Percentiles rank a stretch among this genome's conserved stretches.
Evolutionary conservation across 1,140 invertebrate genomes (phyloP).

Genomic region (Drosophila eugracilis): DNA sequence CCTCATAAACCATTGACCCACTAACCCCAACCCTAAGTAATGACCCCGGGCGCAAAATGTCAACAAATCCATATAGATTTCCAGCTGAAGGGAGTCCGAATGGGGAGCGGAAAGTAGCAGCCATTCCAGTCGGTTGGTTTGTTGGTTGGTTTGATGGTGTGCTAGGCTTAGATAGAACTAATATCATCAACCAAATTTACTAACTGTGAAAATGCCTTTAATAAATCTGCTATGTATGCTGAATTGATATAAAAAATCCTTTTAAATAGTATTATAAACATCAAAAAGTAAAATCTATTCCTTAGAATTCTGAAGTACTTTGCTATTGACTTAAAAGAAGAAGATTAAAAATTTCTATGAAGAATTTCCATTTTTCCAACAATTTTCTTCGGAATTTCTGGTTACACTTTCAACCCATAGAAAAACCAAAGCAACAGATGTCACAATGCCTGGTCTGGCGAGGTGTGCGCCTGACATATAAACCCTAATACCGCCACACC

Average conservation of each 20-base stretch:
- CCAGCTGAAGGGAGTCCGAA: conserved; percentile 28
- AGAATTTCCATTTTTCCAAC: neutral
- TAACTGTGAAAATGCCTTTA: too few relatives aligned
- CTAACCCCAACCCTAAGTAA: conserved; percentile 77
- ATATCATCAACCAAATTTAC: too few relatives aligned
- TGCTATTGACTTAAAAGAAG: too few relatives aligned
- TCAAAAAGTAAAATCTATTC: too few relatives aligned
- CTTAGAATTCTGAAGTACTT: too few relatives aligned
- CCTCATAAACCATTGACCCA: conserved; percentile 80
- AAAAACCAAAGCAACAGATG: conserved; percentile 8
- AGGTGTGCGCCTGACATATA: conserved; percentile 65
- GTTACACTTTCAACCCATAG: conserved; percentile 2
- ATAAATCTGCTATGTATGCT: too few relatives aligned
- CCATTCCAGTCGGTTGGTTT: conserved; percentile 27
- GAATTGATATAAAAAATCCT: too few relatives aligned
- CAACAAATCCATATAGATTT: conserved; percentile 74
- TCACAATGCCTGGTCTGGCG: conserved; percentile 20
- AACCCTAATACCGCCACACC: conserved; percentile 68
- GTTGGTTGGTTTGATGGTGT: too few relatives aligned
- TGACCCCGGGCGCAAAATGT: conserved; percentile 70
- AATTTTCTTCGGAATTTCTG: neutral
- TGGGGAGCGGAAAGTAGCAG: conserved; percentile 61
- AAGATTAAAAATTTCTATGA: neutral
- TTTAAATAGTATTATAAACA: too few relatives aligned
- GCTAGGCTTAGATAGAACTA: too few relatives aligned